Base-by-base conservation (phyloP, 2,797 vertebrate species). In the Channallabes apus region DNA sequence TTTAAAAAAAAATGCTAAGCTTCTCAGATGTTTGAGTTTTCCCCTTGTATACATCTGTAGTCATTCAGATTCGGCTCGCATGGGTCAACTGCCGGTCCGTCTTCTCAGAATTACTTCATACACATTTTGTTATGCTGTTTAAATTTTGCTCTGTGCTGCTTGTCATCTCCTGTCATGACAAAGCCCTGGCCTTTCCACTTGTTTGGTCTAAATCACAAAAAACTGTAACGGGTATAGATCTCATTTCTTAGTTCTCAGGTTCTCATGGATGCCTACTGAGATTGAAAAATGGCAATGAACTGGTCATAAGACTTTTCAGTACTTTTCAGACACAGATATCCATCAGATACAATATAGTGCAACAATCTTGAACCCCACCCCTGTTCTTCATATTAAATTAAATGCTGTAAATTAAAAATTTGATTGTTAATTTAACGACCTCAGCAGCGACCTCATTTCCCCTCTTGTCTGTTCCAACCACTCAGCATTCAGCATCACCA, bases 81-180 rank as follows among this genome's bases (percentile, higher is more conserved):
- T 29, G 27, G 76, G 76, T 80, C 83, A 67, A 32, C 54, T 46
- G 64, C 64, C 32, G 65, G 32, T 75, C 54, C 38, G 65, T 8
- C 64, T 69, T 51, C 67, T 80, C 77, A 62, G 67, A 29, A 29
- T 24, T 80, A 58, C 68, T 69, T 11, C 67, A 9, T 92, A 88
- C 87, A 75, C 90, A 89, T 91, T 90, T 92, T 91, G 91, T 91
- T 91, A 93, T 91, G 91, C 88, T 91, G 90, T 88, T 89, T n/a
- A 89, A 90, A 91, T 93, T 93, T 91, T 86, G 78, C 87, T 85
- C 86, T 89, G 89, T 92, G 90, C 91, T 87, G 91, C 92, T 93
- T 94, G 93, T 94, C 94, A 94, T 86, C 88, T 85, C 81, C 8
- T 22, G 90, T 80, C 79, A 67, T 80, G 62, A 65, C 41, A 80